Percentiles rank a stretch among this genome's conserved stretches.
phyloP scores from a whole-genome alignment of 1,140 invertebrate species.

The Drosophila malerkotliana region DNA sequence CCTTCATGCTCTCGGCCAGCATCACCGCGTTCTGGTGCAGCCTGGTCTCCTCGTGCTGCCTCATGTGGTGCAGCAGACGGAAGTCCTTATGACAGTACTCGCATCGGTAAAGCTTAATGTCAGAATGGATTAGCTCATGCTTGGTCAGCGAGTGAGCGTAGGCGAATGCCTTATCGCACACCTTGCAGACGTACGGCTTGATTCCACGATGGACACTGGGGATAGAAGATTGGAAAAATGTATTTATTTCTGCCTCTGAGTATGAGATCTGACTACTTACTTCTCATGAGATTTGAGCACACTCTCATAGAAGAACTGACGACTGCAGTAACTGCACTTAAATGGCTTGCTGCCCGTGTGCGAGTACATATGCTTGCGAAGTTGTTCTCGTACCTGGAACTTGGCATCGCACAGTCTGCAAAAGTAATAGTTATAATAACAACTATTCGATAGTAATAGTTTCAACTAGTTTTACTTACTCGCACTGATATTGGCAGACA shows the following conservation, averaged over 20 bases:
- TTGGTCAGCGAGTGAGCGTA: conserved; percentile 77
- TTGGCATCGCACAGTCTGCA: conserved; percentile 70
- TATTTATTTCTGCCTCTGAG: background rate
- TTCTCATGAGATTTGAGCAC: conserved; percentile 76
- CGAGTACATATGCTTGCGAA: conserved; percentile 79
- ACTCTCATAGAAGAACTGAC: conserved; percentile 79
- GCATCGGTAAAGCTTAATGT: conserved; percentile 75
- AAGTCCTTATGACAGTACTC: conserved; percentile 79
- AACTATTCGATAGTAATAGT: background rate
- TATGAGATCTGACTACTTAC: conserved; percentile 36
- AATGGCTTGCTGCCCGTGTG: conserved; percentile 77
- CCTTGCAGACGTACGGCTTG: conserved; percentile 77
- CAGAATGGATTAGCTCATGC: conserved; percentile 75
- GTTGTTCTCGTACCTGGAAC: conserved; percentile 71
- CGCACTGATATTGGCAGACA: conserved; percentile 69
- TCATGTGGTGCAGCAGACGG: conserved; percentile 78
- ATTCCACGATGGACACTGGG: conserved; percentile 72
- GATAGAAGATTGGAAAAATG: background rate
- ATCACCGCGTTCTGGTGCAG: conserved; percentile 75
- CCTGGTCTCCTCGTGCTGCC: conserved; percentile 77
- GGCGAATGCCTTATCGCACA: conserved; percentile 76
- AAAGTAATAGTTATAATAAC: background rate
- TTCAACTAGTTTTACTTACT: conserved; percentile 51
- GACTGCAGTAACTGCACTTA: conserved; percentile 76
- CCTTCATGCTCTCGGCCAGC: conserved; percentile 57